Conservation (phyloP, 1,140 invertebrate species). For the Drosophila subobscura region DNA sequence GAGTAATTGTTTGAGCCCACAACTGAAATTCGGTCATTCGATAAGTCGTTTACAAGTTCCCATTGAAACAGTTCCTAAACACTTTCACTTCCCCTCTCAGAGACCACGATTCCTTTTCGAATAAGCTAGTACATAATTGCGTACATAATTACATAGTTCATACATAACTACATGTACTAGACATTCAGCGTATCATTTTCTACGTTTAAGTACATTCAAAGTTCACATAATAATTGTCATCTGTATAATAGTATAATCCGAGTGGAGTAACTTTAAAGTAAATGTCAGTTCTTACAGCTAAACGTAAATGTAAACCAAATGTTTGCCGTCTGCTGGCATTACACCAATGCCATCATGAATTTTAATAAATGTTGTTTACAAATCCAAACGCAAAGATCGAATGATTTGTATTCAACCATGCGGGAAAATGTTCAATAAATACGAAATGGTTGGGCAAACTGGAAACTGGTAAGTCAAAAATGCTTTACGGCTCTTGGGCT, state of each 20-base stretch:
- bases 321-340: constrained; percentile 1
- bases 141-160: too few relatives aligned
- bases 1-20: constrained; percentile 79
- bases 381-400: neutral
- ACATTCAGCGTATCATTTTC: constrained; percentile 17
- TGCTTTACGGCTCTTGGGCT: too few relatives aligned
- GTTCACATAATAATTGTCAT: neutral
- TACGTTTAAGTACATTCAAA: constrained; percentile 7
- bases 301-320: neutral
- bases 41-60: constrained; percentile 39
- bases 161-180: neutral
- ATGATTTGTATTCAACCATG: neutral
- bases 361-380: constrained; percentile 49
- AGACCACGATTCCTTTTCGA: constrained; percentile 8
- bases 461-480: neutral
- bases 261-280: neutral
- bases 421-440: neutral
- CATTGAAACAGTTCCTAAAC: constrained; percentile 36
- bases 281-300: constrained; percentile 16
- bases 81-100: constrained; percentile 15
- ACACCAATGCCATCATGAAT: constrained; percentile 8
- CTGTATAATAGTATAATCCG: constrained; percentile 17
- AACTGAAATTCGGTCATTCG: constrained; percentile 75
- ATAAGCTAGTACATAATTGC: constrained; percentile 18
- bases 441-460: neutral